Evolutionary conservation across 2,113 vertebrate species (phyloP), one percentile per base, ranked within the genome.

Genomic region (Nerophis lumbriciformis): DNA sequence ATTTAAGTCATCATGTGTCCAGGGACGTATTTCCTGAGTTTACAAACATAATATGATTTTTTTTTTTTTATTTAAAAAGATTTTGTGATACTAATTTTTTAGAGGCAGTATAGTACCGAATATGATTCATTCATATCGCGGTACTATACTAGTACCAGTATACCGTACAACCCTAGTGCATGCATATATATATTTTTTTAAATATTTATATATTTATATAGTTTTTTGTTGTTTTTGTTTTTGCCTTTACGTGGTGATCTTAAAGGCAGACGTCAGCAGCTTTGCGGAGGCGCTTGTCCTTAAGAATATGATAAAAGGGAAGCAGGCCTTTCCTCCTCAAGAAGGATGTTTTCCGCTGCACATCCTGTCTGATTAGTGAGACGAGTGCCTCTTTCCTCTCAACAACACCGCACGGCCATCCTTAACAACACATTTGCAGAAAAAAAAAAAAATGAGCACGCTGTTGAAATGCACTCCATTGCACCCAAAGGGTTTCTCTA

Each of bases 311-410:
- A 87, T 80, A 85, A 79, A 89, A 76, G 86, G 88, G 90, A 90
- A 90, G 77, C 89, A 90, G 88, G 70, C 85, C 72, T 85, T 90
- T 91, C 90, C 89, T 85, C 61, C 61, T 71, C 73, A 63, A 76
- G 82, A 88, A 78, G 75, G 81, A 89, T 85, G 77, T 76, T 83
- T 87, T 86, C 84, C 83, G 70, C 50, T 63, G 69, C 63, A 77
- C 52, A 53, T 89, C 87, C 87, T 88, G 81, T 72, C 75, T 82
- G 83, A 86, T 87, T 82, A 83, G 79, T 63, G 72, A 77, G 79
- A 81, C 74, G 58, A 48, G 45, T 70, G 73, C 65, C 61, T 75
- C 76, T 73, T 76, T 75, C 66, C 73, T 74, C 50, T 70, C 50
- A 79, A 80, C 48, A 53, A 49, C 73, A 59, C 59, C 47, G 48